Evolutionary conservation across 2,113 vertebrate species (phyloP).

Genomic region (Tiliqua scincoides): DNA sequence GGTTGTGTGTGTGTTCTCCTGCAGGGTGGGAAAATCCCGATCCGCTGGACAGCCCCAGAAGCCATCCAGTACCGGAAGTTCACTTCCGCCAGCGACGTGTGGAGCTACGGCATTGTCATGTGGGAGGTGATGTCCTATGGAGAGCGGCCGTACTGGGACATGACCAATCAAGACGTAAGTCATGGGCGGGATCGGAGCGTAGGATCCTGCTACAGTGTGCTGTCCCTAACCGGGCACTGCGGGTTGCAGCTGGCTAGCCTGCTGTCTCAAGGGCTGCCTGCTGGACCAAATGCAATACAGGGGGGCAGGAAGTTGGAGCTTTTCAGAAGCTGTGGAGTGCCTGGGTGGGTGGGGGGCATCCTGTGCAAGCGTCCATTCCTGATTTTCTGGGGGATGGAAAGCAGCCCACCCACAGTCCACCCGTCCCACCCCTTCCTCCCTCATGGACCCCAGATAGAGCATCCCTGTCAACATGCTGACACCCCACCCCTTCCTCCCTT

Average conservation of each 20-base stretch:
- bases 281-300: too few species aligned
- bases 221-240: too few species aligned
- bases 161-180: constrained; percentile 87
- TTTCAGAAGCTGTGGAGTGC: not conserved
- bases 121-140: constrained; percentile 87
- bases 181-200: not conserved
- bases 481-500: too few species aligned
- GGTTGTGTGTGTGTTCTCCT: not conserved
- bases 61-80: constrained; percentile 85
- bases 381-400: not conserved
- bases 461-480: too few species aligned
- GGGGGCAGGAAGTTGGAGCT: not conserved
- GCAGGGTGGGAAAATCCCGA: constrained; percentile 84
- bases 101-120: constrained; percentile 86
- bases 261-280: not conserved
- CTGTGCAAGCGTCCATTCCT: not conserved
- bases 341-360: too few species aligned
- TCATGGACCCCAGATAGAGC: too few species aligned
- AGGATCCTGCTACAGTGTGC: not conserved
- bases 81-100: constrained; percentile 82
- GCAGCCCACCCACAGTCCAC: too few species aligned
- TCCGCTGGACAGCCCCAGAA: constrained; percentile 83
- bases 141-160: constrained; percentile 86
- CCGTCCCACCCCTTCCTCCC: too few species aligned
- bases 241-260: not conserved